Base-by-base conservation (phyloP, 2,888 invertebrate species). In the Merodon equestris region DNA sequence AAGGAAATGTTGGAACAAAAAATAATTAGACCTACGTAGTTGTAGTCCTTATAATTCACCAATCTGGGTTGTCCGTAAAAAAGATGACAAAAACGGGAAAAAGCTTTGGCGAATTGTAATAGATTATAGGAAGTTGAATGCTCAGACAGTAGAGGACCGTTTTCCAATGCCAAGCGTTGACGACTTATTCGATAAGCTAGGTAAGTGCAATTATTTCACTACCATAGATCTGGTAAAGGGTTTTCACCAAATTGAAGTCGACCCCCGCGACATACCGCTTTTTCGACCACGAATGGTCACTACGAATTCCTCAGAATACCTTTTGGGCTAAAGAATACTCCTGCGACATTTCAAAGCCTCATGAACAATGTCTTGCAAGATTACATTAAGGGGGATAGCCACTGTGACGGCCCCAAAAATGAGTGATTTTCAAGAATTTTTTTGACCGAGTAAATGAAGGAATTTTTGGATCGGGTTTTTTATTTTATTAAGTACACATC, bases 271-370 rank as follows among this genome's bases (percentile, higher is more conserved):
- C 17, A 58, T 9, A 47, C 85, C 1, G 85, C 84, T 4, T 86
- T 87, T 72, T 82, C 72, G 0, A 84, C 83, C 13, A 54, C 79
- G 34, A 45, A 64, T 13, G 86, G 86, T 1, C 84, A 86, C 13
- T 87, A 81, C 38, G 84, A 87, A 81, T 86, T 82, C 64, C 42
- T 67, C 17, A 66, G 85, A 1, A 84, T 87, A 84, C 34, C 51
- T 44, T 48, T 63, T 63, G 51, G 42, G 12, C 19, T 61, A 3
- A 51, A 82, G 47, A 85, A 84, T 48, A 82, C 84, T 0, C 86
- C 86, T 1, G 81, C 82, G 0, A 86, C 86, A 0, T 88, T 88
- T 72, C 86, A 86, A 73, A 18, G 87, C 4, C 47, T 84, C 9
- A 86, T 86, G 82, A 83, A 86, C 67, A 76, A 82, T 40, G 82